phyloP scores from a whole-genome alignment of 2,797 vertebrate genomes.

The Pangasius krempfi region DNA sequence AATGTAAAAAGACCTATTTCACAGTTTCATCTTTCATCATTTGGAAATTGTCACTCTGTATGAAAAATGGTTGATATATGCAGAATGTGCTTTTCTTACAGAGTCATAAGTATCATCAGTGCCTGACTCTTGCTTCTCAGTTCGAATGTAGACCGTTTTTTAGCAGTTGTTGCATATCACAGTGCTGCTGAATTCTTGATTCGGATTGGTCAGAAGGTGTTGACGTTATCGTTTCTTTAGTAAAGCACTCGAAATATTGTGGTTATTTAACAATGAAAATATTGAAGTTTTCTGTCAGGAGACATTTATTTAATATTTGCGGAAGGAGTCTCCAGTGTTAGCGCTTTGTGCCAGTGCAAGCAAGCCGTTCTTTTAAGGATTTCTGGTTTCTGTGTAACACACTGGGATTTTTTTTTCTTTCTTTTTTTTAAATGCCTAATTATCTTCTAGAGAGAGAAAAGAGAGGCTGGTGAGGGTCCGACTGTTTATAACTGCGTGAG shows the following conservation, averaged over 20 bases:
- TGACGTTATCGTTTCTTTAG: neutral
- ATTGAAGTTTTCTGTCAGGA: neutral
- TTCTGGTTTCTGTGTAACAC: neutral
- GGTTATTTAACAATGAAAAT: neutral
- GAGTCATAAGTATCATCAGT: neutral
- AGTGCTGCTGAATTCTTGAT: neutral
- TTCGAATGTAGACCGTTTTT: neutral
- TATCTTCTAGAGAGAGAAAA: neutral
- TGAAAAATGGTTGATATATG: neutral
- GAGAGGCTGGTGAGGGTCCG: too few species aligned
- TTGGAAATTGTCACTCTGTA: neutral
- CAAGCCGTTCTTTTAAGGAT: neutral
- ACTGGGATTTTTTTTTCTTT: neutral
- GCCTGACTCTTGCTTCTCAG: neutral
- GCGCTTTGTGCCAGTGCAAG: neutral
- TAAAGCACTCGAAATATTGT: neutral
- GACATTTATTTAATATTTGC: too few species aligned
- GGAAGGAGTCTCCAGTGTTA: conserved; percentile 19
- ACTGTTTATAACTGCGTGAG: neutral
- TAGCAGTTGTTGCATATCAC: neutral
- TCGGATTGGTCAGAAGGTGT: neutral
- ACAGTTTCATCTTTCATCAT: neutral
- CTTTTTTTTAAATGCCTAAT: too few species aligned
- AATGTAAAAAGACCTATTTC: neutral
- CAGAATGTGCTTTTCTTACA: neutral